phyloP scores from a whole-genome alignment of 2,113 vertebrate genomes.

The Mus pahari region DNA sequence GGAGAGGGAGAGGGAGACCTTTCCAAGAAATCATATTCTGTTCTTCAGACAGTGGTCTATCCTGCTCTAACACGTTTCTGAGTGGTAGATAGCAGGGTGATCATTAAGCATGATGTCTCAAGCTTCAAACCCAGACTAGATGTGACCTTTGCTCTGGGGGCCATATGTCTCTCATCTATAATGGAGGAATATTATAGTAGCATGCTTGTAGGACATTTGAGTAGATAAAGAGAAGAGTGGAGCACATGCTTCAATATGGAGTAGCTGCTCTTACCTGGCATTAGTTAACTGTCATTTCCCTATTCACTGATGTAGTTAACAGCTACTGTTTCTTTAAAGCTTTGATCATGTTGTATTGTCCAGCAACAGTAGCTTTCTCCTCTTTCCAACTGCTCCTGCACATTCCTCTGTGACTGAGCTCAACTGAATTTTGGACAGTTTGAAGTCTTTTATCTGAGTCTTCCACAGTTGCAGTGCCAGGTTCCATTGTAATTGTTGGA shows the following conservation, averaged over 20 bases:
- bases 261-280: neutral
- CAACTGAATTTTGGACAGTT: neutral
- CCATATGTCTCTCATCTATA: neutral
- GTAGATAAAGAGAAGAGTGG: neutral
- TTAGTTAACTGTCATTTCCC: neutral
- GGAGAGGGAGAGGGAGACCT: no score
- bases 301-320: neutral
- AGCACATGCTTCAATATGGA: neutral
- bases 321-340: neutral
- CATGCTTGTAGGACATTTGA: neutral
- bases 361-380: neutral
- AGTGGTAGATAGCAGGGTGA: neutral
- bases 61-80: neutral
- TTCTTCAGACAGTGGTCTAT: neutral
- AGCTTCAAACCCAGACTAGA: neutral
- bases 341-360: neutral
- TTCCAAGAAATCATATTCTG: neutral
- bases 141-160: constrained; percentile 27
- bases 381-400: neutral
- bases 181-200: neutral
- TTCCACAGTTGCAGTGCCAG: neutral
- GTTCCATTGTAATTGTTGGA: constrained; percentile 17
- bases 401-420: neutral
- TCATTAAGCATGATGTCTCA: neutral
- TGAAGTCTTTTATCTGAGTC: neutral